Base-by-base conservation (phyloP, 2,113 vertebrate species). In the Apteryx owenii region DNA sequence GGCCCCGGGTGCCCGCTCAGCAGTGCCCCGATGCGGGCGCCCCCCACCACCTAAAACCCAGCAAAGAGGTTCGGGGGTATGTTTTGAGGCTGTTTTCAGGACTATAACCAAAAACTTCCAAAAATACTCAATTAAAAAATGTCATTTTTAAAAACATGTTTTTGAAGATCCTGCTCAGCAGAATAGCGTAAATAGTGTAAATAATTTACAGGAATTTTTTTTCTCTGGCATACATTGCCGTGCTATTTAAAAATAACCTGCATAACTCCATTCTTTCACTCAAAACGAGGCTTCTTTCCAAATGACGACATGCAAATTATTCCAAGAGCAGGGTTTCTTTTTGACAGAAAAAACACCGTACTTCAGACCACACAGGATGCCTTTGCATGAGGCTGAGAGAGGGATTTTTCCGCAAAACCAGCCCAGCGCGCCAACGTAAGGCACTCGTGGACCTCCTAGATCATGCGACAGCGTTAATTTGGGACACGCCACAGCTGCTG, bases 171-270 rank as follows among this genome's bases (percentile, higher is more conserved):
- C 29, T 44, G 38, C 70, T 95, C n/a, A 82, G 85, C 58, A 61
- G 85, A 90, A 90, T 33, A 77, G 76, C 29, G 71, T 88, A 88
- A 96, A 95, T 91, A 85, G 58, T 12, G 18, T 92, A 83, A 95
- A 97, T 94, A 94, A 96, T 97, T 91, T 33, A 94, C 94, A 31
- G 0, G 0, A 2, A 29, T 26, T 61, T 76, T 82, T 72, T 58
- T 42, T 3, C 48, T 31, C 40, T 18, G 48, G 85, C 82, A 76
- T 81, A 61, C 48, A 95, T 92, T 94, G 89, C 95, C 95, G 83
- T 85, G 83, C 88, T 89, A 48, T 90, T 92, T 95, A 90, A 95
- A 97, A 94, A 95, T 72, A 96, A 86, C 80, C 88, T 85, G 42
- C 51, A 56, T 90, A 93, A 86, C 90, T 92, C 72, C 88, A 87